Evolutionary conservation across 2,888 invertebrate species (phyloP), one percentile per base, ranked within the genome.

Genomic region (Pyrochroa serraticornis): DNA sequence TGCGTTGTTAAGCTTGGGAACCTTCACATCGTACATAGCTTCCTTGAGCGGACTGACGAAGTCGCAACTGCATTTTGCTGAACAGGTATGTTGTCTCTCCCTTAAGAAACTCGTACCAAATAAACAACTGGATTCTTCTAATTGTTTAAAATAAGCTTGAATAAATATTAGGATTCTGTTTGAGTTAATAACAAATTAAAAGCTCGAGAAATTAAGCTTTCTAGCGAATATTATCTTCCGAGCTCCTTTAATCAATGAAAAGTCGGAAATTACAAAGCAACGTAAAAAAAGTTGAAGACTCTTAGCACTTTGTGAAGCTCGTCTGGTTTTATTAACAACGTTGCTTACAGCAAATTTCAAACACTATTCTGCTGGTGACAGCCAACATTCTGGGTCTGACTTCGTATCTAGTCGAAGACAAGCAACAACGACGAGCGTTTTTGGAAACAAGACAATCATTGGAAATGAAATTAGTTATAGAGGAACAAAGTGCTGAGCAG

Each of bases 401-500:
- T 55, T 87, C 87, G 37, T 90, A 88, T 75, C 85, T 87, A 57
- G 84, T 91, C 75, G 87, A 89, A 66, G 95, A 95, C 77, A 88
- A 89, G 65, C 93, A 94, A 79, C 95, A 95, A 74, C 85, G 95
- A 42, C 83, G 89, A 54, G 94, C 95, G 39, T 95, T 95, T 77
- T 82, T 92, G 62, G 94, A 95, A 79, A 95, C 95, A 3, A 89
- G 94, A 73, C 90, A 92, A 79, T 95, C 95, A 71, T 82, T 96
- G 64, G 92, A 93, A 74, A 93, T 95, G 68, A 95, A 95, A 80
- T 85, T 95, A 71, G 90, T 93, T 51, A 93, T 96, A 68, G 95
- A 96, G 79, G 93, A 95, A 76, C 94, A 95, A 79, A 93, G 94
- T 65, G 91, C 91, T 56, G 95, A 96, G 78, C 93, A 94, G 87